phyloP scores from a whole-genome alignment of 1,140 invertebrate genomes.

The Halictus rubicundus region DNA sequence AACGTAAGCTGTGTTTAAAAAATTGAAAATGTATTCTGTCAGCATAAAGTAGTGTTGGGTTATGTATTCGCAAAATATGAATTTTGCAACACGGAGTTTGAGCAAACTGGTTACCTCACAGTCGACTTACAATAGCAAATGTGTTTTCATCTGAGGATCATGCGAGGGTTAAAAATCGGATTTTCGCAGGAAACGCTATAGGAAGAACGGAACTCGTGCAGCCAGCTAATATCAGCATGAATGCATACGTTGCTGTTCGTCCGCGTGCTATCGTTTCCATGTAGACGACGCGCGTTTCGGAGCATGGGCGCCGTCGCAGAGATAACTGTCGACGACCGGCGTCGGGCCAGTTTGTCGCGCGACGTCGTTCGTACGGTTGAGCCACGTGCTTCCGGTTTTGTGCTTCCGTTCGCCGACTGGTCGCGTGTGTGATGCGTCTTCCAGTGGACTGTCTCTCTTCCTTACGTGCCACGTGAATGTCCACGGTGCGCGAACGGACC shows the following conservation, averaged over 20 bases:
- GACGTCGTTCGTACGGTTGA: slow-evolving; percentile 50
- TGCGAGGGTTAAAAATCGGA: not conserved
- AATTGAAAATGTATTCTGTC: too few relatives aligned
- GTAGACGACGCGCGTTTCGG: slow-evolving; percentile 35
- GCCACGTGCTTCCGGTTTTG: slow-evolving; percentile 67
- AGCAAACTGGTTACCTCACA: too few relatives aligned
- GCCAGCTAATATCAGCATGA: not conserved
- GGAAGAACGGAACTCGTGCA: too few relatives aligned
- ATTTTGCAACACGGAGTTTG: too few relatives aligned
- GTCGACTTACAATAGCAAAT: too few relatives aligned
- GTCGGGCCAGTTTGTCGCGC: slow-evolving; percentile 63
- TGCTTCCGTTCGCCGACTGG: slow-evolving; percentile 13
- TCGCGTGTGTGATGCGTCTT: slow-evolving; percentile 51
- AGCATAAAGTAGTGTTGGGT: too few relatives aligned
- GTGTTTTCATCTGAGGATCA: too few relatives aligned
- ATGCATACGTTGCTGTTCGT: slow-evolving; percentile 19
- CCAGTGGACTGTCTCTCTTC: slow-evolving; percentile 24
- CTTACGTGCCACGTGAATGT: slow-evolving; percentile 63
- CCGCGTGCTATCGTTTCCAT: slow-evolving; percentile 14
- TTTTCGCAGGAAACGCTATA: too few relatives aligned
- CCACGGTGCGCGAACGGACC: slow-evolving; percentile 56
- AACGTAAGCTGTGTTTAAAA: too few relatives aligned
- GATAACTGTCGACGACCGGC: slow-evolving; percentile 38
- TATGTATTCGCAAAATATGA: too few relatives aligned
- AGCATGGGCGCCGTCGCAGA: slow-evolving; percentile 55